A percentile compares a stretch with the other conserved stretches of the same genome.
phyloP scores from a whole-genome alignment of 2,797 vertebrate species.

The Mus spretus region DNA sequence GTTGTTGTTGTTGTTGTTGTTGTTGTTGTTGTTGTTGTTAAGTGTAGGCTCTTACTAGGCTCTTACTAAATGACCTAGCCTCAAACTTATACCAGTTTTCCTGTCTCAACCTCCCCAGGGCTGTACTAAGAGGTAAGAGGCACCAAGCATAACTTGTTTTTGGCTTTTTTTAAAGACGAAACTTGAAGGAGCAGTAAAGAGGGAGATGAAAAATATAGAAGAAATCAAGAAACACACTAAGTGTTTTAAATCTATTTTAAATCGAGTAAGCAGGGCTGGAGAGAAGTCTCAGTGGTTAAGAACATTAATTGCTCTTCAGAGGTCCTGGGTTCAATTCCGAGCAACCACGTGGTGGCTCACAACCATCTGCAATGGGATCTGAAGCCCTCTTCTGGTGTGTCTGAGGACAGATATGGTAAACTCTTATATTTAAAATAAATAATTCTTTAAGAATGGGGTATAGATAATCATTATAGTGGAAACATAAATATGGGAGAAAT shows the following conservation, averaged over 20 bases:
- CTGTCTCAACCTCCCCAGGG: background rate
- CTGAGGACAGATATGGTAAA: background rate
- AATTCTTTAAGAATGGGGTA: background rate
- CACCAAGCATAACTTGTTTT: background rate
- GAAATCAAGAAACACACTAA: slow-evolving; percentile 5
- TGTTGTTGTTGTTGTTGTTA: too few relatives aligned
- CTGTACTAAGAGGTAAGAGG: background rate
- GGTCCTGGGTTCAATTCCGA: background rate
- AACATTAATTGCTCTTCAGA: background rate
- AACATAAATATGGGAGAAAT: background rate
- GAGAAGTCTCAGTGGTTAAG: background rate
- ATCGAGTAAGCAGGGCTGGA: background rate
- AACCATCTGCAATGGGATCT: background rate
- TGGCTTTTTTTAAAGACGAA: background rate
- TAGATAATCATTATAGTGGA: background rate
- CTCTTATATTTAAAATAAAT: background rate
- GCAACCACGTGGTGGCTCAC: background rate
- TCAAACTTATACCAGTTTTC: background rate
- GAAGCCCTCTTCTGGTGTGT: background rate
- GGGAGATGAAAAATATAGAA: background rate
- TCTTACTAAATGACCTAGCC: background rate
- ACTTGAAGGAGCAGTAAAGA: slow-evolving; percentile 45
- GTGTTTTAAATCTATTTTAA: background rate
- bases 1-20: too few relatives aligned
- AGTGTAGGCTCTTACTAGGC: background rate